A percentile compares a stretch with the other conserved stretches of the same genome.
Evolutionary conservation across 2,888 invertebrate species (phyloP).

Genomic region (Eurytoma californica): DNA sequence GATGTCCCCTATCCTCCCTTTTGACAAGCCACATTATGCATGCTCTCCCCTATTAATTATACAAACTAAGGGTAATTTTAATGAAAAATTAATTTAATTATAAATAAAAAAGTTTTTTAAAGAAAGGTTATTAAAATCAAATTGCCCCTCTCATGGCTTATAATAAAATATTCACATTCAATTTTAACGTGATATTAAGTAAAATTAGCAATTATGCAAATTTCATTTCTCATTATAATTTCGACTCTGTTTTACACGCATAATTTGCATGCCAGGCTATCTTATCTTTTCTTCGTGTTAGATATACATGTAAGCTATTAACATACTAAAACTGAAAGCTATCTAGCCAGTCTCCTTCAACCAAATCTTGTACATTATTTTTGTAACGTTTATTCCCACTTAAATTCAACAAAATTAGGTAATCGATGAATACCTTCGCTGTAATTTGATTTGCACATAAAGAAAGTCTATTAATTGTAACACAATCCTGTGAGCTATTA

Average conservation of each 20-base stretch:
- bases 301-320: background rate
- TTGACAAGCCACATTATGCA: no score
- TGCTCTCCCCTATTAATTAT: background rate
- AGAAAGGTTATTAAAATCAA: background rate
- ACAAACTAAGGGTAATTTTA: background rate
- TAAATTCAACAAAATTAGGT: no score
- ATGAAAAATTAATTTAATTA: no score
- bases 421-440: no score
- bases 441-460: no score
- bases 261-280: slow-evolving; percentile 21
- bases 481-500: no score
- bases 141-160: no score
- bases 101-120: background rate
- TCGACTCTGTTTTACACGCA: slow-evolving; percentile 28
- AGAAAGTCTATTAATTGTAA: no score
- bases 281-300: slow-evolving; percentile 18
- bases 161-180: background rate
- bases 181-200: slow-evolving; percentile 6
- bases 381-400: background rate
- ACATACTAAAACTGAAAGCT: slow-evolving; percentile 9
- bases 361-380: no score
- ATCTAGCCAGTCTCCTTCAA: no score
- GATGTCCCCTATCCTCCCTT: no score
- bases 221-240: slow-evolving; percentile 12
- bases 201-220: slow-evolving; percentile 33